Percentiles rank a stretch among this genome's conserved stretches.
Evolutionary conservation across 2,113 vertebrate species (phyloP).

Genomic region (Chloebia gouldiae): DNA sequence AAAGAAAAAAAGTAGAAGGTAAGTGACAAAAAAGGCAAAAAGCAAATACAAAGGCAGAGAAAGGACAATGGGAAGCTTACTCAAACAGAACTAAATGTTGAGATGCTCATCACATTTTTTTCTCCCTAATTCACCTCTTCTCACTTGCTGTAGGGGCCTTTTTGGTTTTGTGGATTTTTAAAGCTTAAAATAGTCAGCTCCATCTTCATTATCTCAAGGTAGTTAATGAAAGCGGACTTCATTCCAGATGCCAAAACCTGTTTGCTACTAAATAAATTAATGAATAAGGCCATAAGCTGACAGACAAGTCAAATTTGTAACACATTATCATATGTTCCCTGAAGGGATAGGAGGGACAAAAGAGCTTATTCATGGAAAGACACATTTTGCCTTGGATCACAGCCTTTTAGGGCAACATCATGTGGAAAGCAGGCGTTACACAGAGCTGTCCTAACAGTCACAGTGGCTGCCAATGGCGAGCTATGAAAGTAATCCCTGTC

Average conservation of each 20-base stretch:
- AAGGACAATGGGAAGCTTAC: neutral
- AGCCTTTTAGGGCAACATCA: neutral
- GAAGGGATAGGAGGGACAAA: neutral
- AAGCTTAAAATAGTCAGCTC: conserved; percentile 12
- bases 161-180: neutral
- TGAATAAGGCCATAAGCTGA: neutral
- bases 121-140: neutral
- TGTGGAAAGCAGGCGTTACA: neutral
- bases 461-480: neutral
- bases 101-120: neutral
- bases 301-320: conserved; percentile 37
- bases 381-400: neutral
- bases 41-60: neutral
- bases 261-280: conserved; percentile 51
- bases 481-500: neutral
- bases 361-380: neutral
- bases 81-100: neutral
- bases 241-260: conserved; percentile 51
- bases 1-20: neutral
- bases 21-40: neutral
- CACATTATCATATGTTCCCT: neutral
- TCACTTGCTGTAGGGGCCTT: neutral
- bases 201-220: neutral
- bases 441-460: neutral
- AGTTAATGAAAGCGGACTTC: conserved; percentile 37